phyloP scores from a whole-genome alignment of 1,140 invertebrate species.

The Procambarus clarkii region DNA sequence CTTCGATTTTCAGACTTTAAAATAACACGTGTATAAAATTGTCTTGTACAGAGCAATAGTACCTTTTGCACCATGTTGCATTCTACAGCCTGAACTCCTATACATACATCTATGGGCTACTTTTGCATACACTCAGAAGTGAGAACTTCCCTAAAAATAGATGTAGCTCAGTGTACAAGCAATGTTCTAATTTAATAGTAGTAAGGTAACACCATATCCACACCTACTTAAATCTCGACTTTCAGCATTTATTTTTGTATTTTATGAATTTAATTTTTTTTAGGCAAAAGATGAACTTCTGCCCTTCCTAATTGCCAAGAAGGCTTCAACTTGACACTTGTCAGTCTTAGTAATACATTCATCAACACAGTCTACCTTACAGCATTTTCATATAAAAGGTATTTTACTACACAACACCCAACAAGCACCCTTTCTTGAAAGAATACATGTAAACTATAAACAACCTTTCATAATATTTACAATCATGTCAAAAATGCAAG shows the following conservation, averaged over 20 bases:
- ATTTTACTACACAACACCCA: slow-evolving; percentile 1
- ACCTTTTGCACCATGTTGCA: slow-evolving; percentile 5
- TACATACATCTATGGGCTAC: slow-evolving; percentile 14
- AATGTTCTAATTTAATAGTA: not conserved
- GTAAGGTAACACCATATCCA: not conserved
- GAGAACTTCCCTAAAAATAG: not conserved
- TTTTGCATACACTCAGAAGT: slow-evolving; percentile 5
- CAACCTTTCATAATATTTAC: slow-evolving; percentile 28
- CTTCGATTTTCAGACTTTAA: not conserved
- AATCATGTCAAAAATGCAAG: not conserved
- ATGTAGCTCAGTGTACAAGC: not conserved
- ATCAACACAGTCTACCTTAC: not conserved
- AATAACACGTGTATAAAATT: not conserved
- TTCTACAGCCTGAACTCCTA: not conserved
- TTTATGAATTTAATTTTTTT: not conserved
- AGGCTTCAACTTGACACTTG: not conserved
- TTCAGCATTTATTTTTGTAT: not conserved
- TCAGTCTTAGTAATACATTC: not conserved
- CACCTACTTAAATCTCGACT: not conserved
- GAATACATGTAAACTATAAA: not conserved
- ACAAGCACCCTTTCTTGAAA: slow-evolving; percentile 21
- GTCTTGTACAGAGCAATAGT: not conserved
- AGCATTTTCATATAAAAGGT: not conserved
- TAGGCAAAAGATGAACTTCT: not conserved
- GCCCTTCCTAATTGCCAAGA: not conserved